Evolutionary conservation across 37 sponge, comb jelly and placozoan species (phyloP), one percentile per base, ranked within the genome.

Genomic region (Halisarca cf. caerulea): DNA sequence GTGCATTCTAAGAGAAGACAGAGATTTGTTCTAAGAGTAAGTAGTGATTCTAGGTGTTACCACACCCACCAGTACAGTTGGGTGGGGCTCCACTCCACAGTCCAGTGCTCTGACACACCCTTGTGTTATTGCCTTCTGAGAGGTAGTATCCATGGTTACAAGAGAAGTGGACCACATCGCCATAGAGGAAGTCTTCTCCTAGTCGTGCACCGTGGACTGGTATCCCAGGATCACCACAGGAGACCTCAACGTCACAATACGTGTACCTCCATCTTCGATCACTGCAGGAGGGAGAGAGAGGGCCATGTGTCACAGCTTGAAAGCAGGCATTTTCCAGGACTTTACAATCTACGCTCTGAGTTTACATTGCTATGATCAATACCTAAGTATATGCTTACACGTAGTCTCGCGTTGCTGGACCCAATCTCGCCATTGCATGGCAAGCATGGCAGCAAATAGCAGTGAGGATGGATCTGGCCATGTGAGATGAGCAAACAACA

Each of bases 61-160:
- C 23, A 20, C 75, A 73, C 93, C 53, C 35, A 93, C 93, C 34
- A 60, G 93, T 75, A 39, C 93, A 93, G 3, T 36, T 71, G 20
- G 93, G 93, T 21, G 78, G 85, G n/a, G 71, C 75, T 9, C 51
- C 90, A 84, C 90, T 89, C 93, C 93, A 93, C 28, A 86, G 68
- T 35, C 93, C 93, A 21, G 89, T 89, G 34, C 86, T 59, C 14
- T 78, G 88, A 55, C 93, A 93, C 18, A 73, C 66, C 62, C 92
- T 88, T 41, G 73, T 68, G 58, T 85, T 85, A 38, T 74, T 83
- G 8, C 93, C 93, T 59, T 82, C 81, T 4, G 89, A 93, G 78
- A 84, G 87, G 85, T 84, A 93, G 82, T 93, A 93, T 34, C 90
- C 89, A 81, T 89, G 30, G 58, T 89, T 58, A 86, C 93, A 93